Evolutionary conservation across 2,113 vertebrate genomes (phyloP).

Genomic region (Apodemus sylvaticus): DNA sequence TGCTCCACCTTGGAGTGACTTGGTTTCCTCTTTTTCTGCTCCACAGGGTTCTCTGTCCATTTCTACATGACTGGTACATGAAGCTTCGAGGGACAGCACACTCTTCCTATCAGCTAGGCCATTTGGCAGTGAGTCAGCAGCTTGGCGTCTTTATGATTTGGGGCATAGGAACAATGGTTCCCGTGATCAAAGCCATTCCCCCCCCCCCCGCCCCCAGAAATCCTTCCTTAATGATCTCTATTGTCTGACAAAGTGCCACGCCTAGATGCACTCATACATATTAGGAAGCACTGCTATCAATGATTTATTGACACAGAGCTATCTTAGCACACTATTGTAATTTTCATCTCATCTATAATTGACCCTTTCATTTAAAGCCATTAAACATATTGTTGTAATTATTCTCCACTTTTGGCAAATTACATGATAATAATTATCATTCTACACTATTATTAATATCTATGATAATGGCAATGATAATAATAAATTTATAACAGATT

Average conservation of each 20-base stretch:
- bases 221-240: background rate
- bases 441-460: constrained; percentile 8
- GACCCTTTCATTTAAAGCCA: constrained; percentile 52
- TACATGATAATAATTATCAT: constrained; percentile 18
- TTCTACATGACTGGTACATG: background rate
- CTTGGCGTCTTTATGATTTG: constrained; percentile 45
- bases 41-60: background rate
- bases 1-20: background rate
- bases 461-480: background rate
- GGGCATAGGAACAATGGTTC: background rate
- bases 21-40: background rate
- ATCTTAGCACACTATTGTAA: constrained; percentile 33
- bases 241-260: background rate
- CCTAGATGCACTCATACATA: background rate
- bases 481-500: constrained; percentile 17
- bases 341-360: constrained; percentile 49
- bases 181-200: constrained; percentile 19
- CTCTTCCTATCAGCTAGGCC: background rate
- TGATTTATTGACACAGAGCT: constrained; percentile 18
- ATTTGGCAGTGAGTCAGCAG: background rate
- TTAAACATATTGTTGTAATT: constrained; percentile 35
- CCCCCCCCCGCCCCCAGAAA: constrained; percentile 18
- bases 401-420: constrained; percentile 38
- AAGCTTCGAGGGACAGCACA: background rate
- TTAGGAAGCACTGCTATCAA: background rate